Conservation (phyloP, 2,113 vertebrate species). For the Myocastor coypus region DNA sequence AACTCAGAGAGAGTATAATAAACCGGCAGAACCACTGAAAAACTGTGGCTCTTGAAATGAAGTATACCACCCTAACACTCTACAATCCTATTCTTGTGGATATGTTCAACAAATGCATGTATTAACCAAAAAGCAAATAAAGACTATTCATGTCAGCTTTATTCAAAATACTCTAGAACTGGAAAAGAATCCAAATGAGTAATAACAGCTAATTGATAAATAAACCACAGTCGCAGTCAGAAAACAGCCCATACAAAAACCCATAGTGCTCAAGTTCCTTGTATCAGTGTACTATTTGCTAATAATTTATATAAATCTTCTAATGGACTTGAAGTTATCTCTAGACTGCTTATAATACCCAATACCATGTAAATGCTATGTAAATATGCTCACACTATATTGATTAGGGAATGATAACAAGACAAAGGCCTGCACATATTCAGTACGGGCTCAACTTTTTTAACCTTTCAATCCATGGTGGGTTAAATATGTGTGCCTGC, state of each 20-base stretch:
- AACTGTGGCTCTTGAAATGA: not conserved
- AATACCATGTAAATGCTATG: not conserved
- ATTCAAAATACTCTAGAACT: not conserved
- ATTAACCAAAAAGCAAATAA: not conserved
- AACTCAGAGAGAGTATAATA: not conserved
- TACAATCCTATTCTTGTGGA: not conserved
- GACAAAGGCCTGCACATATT: not conserved
- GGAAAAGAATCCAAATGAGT: constrained; percentile 19
- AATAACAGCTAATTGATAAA: constrained; percentile 20
- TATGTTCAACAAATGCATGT: not conserved
- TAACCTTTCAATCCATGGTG: not conserved
- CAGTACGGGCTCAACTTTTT: not conserved
- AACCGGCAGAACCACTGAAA: not conserved
- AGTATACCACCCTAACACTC: not conserved
- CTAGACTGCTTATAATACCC: not conserved
- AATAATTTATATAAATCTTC: not conserved
- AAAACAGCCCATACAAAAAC: not conserved
- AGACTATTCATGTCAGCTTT: not conserved
- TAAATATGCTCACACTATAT: not conserved
- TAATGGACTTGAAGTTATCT: not conserved
- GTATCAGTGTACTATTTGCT: not conserved
- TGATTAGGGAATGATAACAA: not conserved
- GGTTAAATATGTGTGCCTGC: not conserved
- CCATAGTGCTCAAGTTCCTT: not conserved
- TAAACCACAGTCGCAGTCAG: not conserved